phyloP scores from a whole-genome alignment of 2,888 invertebrate species.

The Drosophila neonasuta region DNA sequence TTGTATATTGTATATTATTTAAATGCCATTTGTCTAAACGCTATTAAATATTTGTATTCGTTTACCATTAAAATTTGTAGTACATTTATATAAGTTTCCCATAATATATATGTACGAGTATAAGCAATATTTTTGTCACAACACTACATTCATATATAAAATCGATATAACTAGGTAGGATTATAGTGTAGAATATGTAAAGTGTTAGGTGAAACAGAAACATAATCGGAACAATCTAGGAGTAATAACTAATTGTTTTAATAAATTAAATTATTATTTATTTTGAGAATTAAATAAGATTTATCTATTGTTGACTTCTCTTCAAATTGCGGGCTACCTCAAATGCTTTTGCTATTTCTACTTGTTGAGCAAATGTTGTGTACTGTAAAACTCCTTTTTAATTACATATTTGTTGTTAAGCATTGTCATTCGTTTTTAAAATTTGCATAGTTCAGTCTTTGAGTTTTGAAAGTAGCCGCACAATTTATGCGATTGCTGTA shows the following conservation, averaged over 20 bases:
- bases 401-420: conserved; percentile 29
- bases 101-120: conserved; percentile 42
- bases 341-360: conserved; percentile 57
- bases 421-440: conserved; percentile 36
- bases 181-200: conserved; percentile 36
- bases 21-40: conserved; percentile 69
- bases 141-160: conserved; percentile 80
- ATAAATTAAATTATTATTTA: background rate
- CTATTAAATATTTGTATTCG: conserved; percentile 78
- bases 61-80: conserved; percentile 73
- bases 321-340: conserved; percentile 21
- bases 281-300: background rate
- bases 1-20: conserved; percentile 48
- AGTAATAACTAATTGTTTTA: background rate
- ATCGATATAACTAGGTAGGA: conserved; percentile 63
- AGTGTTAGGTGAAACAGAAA: conserved; percentile 16
- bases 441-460: conserved; percentile 61
- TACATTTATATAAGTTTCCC: conserved; percentile 63
- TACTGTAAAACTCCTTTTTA: conserved; percentile 35
- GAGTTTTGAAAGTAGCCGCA: conserved; percentile 42
- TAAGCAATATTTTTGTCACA: conserved; percentile 70
- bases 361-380: conserved; percentile 57
- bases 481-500: background rate
- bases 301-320: background rate
- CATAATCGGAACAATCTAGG: background rate